Percentiles rank a stretch among this genome's conserved stretches.
These are phyloP conservation scores for Pangasianodon gigas DNA, from an alignment of 2,113 vertebrate genomes.

Conservation along the genomic window DNA sequence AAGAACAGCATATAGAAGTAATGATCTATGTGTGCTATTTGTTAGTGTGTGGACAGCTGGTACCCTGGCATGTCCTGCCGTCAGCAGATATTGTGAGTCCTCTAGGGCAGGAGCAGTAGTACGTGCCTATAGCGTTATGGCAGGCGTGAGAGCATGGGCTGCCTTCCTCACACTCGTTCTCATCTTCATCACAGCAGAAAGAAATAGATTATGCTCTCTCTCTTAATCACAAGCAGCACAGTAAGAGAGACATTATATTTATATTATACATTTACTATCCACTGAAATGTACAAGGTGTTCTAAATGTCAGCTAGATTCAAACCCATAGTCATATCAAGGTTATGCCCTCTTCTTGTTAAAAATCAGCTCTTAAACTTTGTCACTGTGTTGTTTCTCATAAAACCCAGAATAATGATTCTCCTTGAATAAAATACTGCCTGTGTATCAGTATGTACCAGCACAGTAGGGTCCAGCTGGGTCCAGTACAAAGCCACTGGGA, in stretches of 20 bases:
- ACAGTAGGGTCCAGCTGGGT: conserved; percentile 85
- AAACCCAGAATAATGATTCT: neutral
- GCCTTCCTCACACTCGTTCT: conserved; percentile 83
- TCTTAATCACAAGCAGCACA: neutral
- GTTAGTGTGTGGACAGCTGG: conserved; percentile 18
- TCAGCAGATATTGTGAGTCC: conserved; percentile 91
- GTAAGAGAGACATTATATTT: neutral
- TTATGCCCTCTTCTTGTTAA: neutral
- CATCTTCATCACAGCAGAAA: conserved; percentile 74
- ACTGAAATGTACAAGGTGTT: neutral
- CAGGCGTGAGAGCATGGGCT: conserved; percentile 91
- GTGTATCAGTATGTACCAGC: conserved; percentile 74
- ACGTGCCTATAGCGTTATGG: conserved; percentile 88
- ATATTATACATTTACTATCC: neutral
- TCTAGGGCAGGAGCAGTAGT: conserved; percentile 89
- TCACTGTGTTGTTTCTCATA: neutral
- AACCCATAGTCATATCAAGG: neutral
- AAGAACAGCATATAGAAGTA: neutral
- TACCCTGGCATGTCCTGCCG: conserved; percentile 91
- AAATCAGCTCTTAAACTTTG: neutral
- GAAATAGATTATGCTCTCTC: neutral
- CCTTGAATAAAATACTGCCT: neutral
- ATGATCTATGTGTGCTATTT: neutral
- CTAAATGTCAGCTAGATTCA: neutral
- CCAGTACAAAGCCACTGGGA: conserved; percentile 84